Percentiles rank a stretch among this genome's conserved stretches.
Conservation (phyloP, 2,797 vertebrate species). For the Masticophis lateralis region DNA sequence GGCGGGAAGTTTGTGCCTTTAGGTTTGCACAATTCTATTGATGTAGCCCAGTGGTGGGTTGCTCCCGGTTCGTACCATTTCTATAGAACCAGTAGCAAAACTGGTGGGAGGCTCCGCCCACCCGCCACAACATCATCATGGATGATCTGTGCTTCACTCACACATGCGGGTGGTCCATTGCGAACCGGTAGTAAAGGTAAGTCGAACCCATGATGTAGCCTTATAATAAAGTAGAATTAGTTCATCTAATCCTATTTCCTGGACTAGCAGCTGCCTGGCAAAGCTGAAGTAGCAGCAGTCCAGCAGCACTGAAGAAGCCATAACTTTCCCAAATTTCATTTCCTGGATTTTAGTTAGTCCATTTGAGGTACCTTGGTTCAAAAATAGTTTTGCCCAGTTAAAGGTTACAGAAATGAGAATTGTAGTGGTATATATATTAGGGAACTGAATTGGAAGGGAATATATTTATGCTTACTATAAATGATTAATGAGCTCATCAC, state of each 20-base stretch:
- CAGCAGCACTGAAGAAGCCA: background rate
- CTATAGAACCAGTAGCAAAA: too few relatives aligned
- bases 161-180: too few relatives aligned
- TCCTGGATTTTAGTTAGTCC: background rate
- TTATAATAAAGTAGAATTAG: background rate
- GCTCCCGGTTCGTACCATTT: too few relatives aligned
- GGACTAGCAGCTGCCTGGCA: background rate
- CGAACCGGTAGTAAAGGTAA: too few relatives aligned
- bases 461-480: background rate
- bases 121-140: too few relatives aligned
- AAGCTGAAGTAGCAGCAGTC: background rate
- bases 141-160: too few relatives aligned
- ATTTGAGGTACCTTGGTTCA: background rate
- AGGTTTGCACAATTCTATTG: background rate
- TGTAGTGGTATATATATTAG: background rate
- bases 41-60: background rate
- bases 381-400: background rate
- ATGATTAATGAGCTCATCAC: conserved; percentile 12
- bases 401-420: background rate
- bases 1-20: background rate
- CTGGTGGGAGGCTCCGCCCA: too few relatives aligned
- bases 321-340: background rate
- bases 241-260: background rate
- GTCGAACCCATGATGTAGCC: background rate
- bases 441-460: background rate